Conservation (phyloP, 2,113 vertebrate genomes). For the Tragelaphus buxtoni region DNA sequence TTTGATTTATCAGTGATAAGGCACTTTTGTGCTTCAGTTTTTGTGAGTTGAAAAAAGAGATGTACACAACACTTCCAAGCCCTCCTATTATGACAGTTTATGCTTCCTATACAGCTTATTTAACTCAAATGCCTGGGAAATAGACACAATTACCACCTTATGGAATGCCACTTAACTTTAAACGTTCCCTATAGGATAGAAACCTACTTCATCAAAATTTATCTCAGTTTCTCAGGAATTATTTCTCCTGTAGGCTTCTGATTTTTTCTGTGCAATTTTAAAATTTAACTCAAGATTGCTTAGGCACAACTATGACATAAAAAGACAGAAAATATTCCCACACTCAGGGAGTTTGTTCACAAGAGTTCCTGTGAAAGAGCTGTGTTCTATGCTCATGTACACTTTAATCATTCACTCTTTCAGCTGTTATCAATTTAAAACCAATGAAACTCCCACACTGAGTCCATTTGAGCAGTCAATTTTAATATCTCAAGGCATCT, state of each 20-base stretch:
- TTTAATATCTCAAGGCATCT: slow-evolving; percentile 96
- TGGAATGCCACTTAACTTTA: slow-evolving; percentile 86
- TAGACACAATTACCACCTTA: slow-evolving; percentile 84
- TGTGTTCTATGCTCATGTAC: slow-evolving; percentile 84
- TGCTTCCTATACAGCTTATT: slow-evolving; percentile 82
- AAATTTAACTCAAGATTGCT: slow-evolving; percentile 83
- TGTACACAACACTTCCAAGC: slow-evolving; percentile 73
- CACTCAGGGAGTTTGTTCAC: slow-evolving; percentile 78
- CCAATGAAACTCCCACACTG: slow-evolving; percentile 90
- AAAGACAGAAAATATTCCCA: slow-evolving; percentile 81
- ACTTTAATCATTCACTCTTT: slow-evolving; percentile 87
- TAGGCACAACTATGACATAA: slow-evolving; percentile 82
- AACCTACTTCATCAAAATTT: slow-evolving; percentile 80
- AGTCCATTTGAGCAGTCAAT: slow-evolving; percentile 92
- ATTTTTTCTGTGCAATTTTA: slow-evolving; percentile 81
- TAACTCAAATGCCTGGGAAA: slow-evolving; percentile 83
- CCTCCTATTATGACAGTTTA: slow-evolving; percentile 82
- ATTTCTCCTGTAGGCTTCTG: slow-evolving; percentile 79
- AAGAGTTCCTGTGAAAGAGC: slow-evolving; percentile 81
- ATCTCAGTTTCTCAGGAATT: slow-evolving; percentile 83
- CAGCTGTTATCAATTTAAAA: slow-evolving; percentile 93
- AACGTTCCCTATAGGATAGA: slow-evolving; percentile 81
- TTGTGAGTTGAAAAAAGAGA: slow-evolving; percentile 72
- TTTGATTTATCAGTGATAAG: slow-evolving; percentile 75
- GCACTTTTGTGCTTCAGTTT: slow-evolving; percentile 69